Evolutionary conservation across 2,888 invertebrate species (phyloP).

Genomic region (Ceratothoa steindachneri): DNA sequence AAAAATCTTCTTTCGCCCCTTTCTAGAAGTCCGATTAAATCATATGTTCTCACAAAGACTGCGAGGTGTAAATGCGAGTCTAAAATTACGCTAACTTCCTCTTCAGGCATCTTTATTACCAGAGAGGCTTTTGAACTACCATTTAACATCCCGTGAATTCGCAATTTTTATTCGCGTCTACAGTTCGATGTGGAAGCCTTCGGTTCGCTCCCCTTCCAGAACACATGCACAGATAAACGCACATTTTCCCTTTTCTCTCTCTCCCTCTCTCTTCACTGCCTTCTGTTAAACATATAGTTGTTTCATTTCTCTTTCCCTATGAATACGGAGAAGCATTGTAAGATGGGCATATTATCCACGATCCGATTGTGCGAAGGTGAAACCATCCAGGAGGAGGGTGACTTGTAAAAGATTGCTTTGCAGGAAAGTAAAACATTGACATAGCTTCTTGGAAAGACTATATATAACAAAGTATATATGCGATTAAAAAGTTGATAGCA

Average conservation of each 20-base stretch:
- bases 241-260: neutral
- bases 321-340: too few relatives aligned
- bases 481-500: too few relatives aligned
- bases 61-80: slow-evolving; percentile 43
- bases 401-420: too few relatives aligned
- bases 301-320: too few relatives aligned
- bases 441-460: too few relatives aligned
- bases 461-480: too few relatives aligned
- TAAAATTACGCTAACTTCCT: slow-evolving; percentile 46
- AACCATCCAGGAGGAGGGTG: too few relatives aligned
- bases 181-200: neutral
- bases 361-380: too few relatives aligned
- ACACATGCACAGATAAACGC: too few relatives aligned
- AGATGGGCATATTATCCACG: too few relatives aligned
- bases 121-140: slow-evolving; percentile 18
- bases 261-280: slow-evolving; percentile 1
- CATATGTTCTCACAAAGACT: slow-evolving; percentile 46
- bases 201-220: neutral
- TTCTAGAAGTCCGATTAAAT: slow-evolving; percentile 34
- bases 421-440: too few relatives aligned
- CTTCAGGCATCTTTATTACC: slow-evolving; percentile 34
- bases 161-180: slow-evolving; percentile 19
- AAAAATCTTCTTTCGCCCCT: neutral
- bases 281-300: neutral
- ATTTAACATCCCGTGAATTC: slow-evolving; percentile 19